Evolutionary conservation across 2,797 vertebrate species (phyloP), one percentile per base, ranked within the genome.

Genomic region (Sebastes trivittatus): DNA sequence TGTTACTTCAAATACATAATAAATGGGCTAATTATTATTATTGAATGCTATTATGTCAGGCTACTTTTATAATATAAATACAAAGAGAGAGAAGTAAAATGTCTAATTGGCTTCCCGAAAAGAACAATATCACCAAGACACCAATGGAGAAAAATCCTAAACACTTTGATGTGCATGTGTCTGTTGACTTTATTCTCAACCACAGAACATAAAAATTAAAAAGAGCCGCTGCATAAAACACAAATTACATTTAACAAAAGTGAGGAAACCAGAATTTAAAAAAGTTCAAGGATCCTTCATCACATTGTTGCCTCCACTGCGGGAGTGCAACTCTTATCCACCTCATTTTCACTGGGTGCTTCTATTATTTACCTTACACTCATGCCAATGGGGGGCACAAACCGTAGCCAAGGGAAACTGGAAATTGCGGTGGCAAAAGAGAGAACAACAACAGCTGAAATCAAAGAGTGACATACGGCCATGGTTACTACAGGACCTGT

Each of bases 371-470:
- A 68, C 67, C 54, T 27, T 38, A 16, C 42, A 29, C 55, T 73
- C 18, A 23, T 63, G 58, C 3, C 78, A 66, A 84, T 32, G 32
- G 68, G 66, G 77, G 80, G 60, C 61, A 75, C n/a, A 27, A 11
- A 62, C 68, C n/a, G 55, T 80, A 78, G 74, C 69, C 77, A 65
- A 49, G 80, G 82, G 80, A 85, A 82, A 76, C 80, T 64, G 73
- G 66, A 75, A 80, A 82, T 73, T 64, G 38, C 9, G 5, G 4
- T n/a, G 56, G 27, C 52, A 67, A 74, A 65, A 56, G 13, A 63
- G 20, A 68, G 55, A 66, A 75, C 10, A 81, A 73, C 36, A 87
- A 72, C 29, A 65, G 32, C 77, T 52, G 34, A n/a, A 70, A 49
- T 49, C 9, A 71, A 74, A 68, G 62, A 61, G 25, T 62, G 86